phyloP scores from a whole-genome alignment of 1,140 invertebrate species.

The Mamestra configurata region DNA sequence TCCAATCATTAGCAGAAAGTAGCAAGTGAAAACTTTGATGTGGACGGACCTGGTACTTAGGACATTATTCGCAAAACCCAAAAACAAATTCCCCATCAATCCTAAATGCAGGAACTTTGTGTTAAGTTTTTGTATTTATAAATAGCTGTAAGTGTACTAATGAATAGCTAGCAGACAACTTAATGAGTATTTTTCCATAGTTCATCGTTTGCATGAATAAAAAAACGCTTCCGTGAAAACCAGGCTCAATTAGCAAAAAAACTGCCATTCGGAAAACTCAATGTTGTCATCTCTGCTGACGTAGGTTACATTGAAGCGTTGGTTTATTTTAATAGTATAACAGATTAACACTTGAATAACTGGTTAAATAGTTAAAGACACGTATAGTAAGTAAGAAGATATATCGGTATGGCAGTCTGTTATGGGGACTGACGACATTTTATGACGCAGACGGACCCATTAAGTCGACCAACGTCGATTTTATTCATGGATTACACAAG shows the following conservation, averaged over 20 bases:
- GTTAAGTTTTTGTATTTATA: too few relatives aligned
- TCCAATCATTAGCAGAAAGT: too few relatives aligned
- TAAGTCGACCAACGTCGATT: conserved; percentile 11
- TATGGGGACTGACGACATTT: conserved; percentile 3
- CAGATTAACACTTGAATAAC: conserved; percentile 22
- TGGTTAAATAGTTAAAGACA: not conserved
- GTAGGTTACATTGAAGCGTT: not conserved
- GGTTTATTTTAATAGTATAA: conserved; percentile 15
- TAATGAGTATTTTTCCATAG: conserved; percentile 20
- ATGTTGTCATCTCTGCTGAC: conserved; percentile 27
- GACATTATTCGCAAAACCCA: too few relatives aligned
- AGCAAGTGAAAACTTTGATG: too few relatives aligned
- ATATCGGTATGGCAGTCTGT: not conserved
- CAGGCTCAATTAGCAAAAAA: not conserved
- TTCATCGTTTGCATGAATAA: conserved; percentile 2
- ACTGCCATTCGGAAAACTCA: not conserved
- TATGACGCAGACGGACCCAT: conserved; percentile 18
- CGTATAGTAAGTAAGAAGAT: not conserved
- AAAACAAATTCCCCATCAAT: too few relatives aligned
- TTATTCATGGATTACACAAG: conserved; percentile 27
- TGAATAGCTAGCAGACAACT: not conserved
- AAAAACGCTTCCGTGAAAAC: conserved; percentile 18
- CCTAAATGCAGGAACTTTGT: too few relatives aligned
- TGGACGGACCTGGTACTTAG: too few relatives aligned
- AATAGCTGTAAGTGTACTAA: too few relatives aligned